These are phyloP conservation scores for Xenus cinereus DNA, from an alignment of 2,113 vertebrate species.

Conservation along the genomic window DNA sequence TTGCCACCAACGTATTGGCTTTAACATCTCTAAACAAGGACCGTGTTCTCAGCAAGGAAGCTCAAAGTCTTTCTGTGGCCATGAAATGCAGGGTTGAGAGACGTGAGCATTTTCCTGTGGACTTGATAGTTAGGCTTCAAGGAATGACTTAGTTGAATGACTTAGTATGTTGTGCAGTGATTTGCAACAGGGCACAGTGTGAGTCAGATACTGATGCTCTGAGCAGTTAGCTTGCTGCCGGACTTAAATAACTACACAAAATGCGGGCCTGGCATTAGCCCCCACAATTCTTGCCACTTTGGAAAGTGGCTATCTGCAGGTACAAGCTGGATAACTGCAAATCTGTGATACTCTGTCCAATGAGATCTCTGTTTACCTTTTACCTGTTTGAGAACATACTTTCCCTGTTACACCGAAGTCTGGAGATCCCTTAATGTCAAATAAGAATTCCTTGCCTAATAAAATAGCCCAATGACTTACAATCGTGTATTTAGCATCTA, in stretches of 20 bases:
- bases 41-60: neutral
- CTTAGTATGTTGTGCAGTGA: neutral
- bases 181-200: neutral
- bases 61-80: neutral
- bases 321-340: neutral
- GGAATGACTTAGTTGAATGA: neutral
- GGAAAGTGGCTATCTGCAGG: neutral
- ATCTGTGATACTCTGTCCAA: neutral
- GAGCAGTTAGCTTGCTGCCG: neutral
- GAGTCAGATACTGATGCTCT: neutral
- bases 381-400: neutral
- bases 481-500: neutral
- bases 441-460: neutral
- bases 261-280: neutral
- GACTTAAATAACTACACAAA: neutral
- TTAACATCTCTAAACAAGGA: neutral
- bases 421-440: neutral
- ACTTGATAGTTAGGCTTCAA: neutral
- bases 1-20: neutral
- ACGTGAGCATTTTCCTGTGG: neutral
- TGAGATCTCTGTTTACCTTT: neutral
- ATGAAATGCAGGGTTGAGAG: neutral
- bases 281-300: neutral
- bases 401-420: neutral
- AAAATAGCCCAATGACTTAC: neutral